A percentile compares a stretch with the other conserved stretches of the same genome.
phyloP scores from a whole-genome alignment of 2,888 invertebrate genomes.

The Chrysolina haemoptera region DNA sequence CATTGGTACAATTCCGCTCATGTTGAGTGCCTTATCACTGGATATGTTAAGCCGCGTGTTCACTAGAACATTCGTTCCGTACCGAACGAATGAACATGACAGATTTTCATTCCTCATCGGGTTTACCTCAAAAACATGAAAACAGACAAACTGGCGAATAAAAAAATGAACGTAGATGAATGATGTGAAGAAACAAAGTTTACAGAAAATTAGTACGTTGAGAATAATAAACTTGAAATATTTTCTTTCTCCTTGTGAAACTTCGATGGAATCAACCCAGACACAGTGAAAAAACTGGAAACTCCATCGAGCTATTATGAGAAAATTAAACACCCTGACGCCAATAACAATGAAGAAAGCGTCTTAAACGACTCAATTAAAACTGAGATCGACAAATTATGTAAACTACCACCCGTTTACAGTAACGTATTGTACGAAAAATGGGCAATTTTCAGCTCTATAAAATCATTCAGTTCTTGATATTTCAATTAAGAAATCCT shows the following conservation, averaged over 20 bases:
- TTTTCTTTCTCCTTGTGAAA: background rate
- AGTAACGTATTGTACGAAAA: background rate
- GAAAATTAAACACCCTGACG: background rate
- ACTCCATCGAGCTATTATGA: background rate
- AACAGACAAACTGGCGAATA: too few species aligned
- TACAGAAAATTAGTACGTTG: too few species aligned
- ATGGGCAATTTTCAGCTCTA: background rate
- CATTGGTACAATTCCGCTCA: too few species aligned
- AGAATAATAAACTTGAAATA: background rate
- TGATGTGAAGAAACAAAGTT: too few species aligned
- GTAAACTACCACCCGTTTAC: background rate
- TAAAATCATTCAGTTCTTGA: background rate
- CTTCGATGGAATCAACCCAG: background rate
- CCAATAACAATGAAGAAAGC: background rate
- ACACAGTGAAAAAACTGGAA: background rate
- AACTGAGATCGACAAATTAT: conserved; percentile 12
- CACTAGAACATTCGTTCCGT: too few species aligned
- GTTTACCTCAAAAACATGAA: too few species aligned
- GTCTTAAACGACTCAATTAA: background rate
- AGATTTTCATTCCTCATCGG: too few species aligned
- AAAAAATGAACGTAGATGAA: too few species aligned
- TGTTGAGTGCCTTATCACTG: too few species aligned
- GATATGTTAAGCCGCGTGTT: too few species aligned
- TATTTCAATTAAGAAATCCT: background rate
- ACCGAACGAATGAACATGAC: too few species aligned